Base-by-base conservation (phyloP, 1,140 invertebrate species). In the Neodiprion lecontei region DNA sequence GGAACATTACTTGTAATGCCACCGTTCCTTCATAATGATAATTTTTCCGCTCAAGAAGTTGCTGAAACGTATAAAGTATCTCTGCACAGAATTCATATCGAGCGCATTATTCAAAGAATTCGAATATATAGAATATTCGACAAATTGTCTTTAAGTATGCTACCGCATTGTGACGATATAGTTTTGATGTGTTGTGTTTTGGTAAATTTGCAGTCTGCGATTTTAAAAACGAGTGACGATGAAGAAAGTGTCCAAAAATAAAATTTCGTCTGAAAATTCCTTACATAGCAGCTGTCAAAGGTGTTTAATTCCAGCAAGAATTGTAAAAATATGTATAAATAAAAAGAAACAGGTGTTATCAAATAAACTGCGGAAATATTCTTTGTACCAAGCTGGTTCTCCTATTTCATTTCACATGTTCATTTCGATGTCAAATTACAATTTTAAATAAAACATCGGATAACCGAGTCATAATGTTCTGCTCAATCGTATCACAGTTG, bases 21-120 rank as follows among this genome's bases (percentile, higher is more conserved):
- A 66, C 79, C 80, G 28, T 78, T 78, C 65, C 49, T 69, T 11
- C 11, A 74, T 67, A 67, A 77, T 17, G 48, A 49, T 68, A 50
- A 78, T 48, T 81, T 84, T 53, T 53, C 77, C 28, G 75, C 66
- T 11, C 48, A 74, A 68, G 74, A 81, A 72, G 79, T 83, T 48
- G 73, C 71, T 61, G 72, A 76, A 68, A 82, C 79, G 10, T 79
- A 79, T 53, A 66, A 80, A 67, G 75, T 84, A 14, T 78, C 83
- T 8, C 71, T 72, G 69, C 70, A 80, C 4, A 72, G 83, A 70
- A 83, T 83, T 49, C 83, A 84, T 76, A 79, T 85, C 17, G 80
- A 84, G 73, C 48, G 82, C 67, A 76, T 76, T 7, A 82, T 84
- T 47, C 69, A 80, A 73, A 74, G 79, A 76, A 73, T 78, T 21